Conservation (phyloP, 2,888 invertebrate species). For the Erebia epiphron region DNA sequence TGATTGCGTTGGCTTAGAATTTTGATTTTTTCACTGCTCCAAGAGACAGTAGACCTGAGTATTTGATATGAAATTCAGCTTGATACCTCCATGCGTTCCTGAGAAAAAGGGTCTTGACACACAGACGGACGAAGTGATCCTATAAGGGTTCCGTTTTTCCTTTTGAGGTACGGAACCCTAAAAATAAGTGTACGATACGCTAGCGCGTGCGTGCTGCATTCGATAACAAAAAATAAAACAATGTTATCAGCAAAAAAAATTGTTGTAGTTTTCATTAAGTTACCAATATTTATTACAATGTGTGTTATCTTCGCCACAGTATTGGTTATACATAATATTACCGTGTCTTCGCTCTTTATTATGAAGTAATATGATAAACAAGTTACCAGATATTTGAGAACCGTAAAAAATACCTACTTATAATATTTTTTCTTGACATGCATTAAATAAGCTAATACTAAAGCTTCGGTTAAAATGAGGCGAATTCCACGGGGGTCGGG, state of each 20-base stretch:
- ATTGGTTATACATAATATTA: too few relatives aligned
- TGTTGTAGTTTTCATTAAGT: neutral
- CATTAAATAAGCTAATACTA: neutral
- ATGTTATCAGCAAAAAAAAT: neutral
- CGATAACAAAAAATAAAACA: neutral
- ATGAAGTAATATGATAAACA: neutral
- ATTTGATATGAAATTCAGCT: too few relatives aligned
- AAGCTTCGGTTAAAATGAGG: neutral
- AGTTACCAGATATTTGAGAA: neutral
- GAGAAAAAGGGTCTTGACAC: too few relatives aligned
- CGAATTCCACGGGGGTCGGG: neutral
- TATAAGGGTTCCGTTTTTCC: too few relatives aligned
- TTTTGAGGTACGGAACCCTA: too few relatives aligned
- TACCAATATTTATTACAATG: neutral
- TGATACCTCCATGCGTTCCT: too few relatives aligned
- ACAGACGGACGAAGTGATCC: too few relatives aligned
- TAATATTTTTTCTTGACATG: neutral
- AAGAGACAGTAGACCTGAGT: too few relatives aligned
- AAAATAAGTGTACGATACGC: neutral
- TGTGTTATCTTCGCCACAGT: too few relatives aligned
- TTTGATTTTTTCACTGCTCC: too few relatives aligned
- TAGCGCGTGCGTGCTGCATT: constrained; percentile 3
- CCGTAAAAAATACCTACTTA: neutral
- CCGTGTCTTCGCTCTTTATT: neutral
- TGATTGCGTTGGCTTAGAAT: too few relatives aligned